Base-by-base conservation (phyloP, 2,888 invertebrate species). In the Himalopsyche tibetana region DNA sequence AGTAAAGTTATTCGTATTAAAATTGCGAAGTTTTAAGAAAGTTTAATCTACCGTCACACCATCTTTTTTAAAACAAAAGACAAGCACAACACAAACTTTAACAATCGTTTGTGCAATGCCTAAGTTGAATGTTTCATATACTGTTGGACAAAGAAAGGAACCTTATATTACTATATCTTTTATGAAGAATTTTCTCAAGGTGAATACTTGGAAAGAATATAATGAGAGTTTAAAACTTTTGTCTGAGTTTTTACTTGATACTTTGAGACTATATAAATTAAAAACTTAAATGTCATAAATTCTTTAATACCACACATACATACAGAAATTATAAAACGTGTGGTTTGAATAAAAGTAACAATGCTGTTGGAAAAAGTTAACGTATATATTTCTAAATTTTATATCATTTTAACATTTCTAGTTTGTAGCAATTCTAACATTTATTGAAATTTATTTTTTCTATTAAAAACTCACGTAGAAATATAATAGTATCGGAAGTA, bases 21-120 rank as follows among this genome's bases (percentile, higher is more conserved):
- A 51, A 15, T 15, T 15, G 51, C 15, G 19, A 63, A 15, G 45
- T 11, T 63, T 28, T 15, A 19, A n/a, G 28, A 63, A 6, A 19
- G 28, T 19, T 28, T 5, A 63, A 6, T 63, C 2, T 8, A 19
- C 19, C 28, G 8, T 63, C 6, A 63, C 19, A 63, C 19, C 19
- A 19, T 8, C 28, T 63, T 63, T 63, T 15, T 28, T 63, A 63
- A 11, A 63, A 63, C 63, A 63, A 63, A 63, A 63, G 63, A 11
- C 19, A 19, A 63, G n/a, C 63, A 63, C 63, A 63, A 19, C 8
- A 63, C 63, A 63, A 63, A 63, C 19, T 63, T 63, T 19, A 63
- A 63, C 63, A 63, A 63, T 63, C 63, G 63, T 63, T 63, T 63
- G 19, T 63, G 63, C 63, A 63, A 63, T 63, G 63, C 63, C 28